These are phyloP conservation scores for Grus americana DNA, from an alignment of 2,113 vertebrate genomes.

Conservation along the genomic window DNA sequence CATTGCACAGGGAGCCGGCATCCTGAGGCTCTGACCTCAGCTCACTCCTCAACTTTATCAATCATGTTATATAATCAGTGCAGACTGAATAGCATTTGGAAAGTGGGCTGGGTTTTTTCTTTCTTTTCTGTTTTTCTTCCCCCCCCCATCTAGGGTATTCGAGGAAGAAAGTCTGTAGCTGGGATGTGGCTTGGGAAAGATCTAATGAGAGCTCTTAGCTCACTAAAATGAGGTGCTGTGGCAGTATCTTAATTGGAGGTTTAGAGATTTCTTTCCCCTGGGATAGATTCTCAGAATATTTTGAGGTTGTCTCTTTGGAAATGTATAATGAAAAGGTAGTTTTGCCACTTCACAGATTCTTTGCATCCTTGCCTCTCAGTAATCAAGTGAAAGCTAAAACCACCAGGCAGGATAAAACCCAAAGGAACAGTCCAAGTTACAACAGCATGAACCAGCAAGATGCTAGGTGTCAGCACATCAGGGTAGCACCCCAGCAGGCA, in stretches of 20 bases:
- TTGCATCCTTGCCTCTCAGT: not conserved
- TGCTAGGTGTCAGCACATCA: not conserved
- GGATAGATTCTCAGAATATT: slow-evolving; percentile 40
- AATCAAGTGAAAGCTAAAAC: slow-evolving; percentile 18
- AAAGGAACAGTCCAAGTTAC: not conserved
- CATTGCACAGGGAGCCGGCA: not conserved
- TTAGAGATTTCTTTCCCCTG: slow-evolving; percentile 4
- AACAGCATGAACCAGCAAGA: fast-evolving
- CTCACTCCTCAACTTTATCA: slow-evolving; percentile 45
- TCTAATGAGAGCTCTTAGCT: not conserved
- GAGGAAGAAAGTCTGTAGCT: not conserved
- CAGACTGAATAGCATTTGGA: not conserved
- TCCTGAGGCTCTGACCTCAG: slow-evolving; percentile 35
- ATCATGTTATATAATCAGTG: not conserved
- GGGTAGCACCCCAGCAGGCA: not conserved
- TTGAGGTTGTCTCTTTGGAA: slow-evolving; percentile 35
- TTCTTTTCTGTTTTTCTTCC: too few relatives aligned
- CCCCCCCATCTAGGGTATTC: not conserved
- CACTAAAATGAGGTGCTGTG: not conserved
- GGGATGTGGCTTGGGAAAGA: not conserved
- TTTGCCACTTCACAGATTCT: slow-evolving; percentile 5
- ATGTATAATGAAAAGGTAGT: slow-evolving; percentile 21
- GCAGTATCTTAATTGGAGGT: not conserved
- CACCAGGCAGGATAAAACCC: not conserved
- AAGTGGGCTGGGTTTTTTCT: not conserved